Evolutionary conservation across 1,140 invertebrate species (phyloP), one percentile per base, ranked within the genome.

Genomic region (Aphaenogaster rudis): DNA sequence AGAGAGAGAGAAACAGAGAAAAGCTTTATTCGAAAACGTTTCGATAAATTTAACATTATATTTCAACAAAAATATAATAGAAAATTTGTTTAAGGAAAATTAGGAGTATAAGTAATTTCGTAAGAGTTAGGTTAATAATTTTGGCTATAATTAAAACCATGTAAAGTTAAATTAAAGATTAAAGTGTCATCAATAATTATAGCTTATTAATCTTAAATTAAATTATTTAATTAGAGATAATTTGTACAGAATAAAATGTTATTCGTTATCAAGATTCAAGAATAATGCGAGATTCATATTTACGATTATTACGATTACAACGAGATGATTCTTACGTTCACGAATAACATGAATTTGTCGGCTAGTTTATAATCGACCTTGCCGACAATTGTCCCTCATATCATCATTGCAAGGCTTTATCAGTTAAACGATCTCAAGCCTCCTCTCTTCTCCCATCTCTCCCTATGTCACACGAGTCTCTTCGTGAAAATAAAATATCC

Each of bases 391-490:
- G 33, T 39, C 64, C 17, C 36, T 82, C 52, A 82, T 82, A 36
- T 74, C 36, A 59, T n/a, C 54, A 74, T 15, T 17, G 21, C 17
- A 57, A 72, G 50, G 21, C 8, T 80, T 72, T 72, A 57, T 72
- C 7, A 74, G 52, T 61, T 82, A 82, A 82, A 13, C 13, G 45
- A 28, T 82, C 52, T 74, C 54, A 74, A 72, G 52, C 42, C 45
- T 74, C 67, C 80, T 82, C 80, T 42, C 69, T 82, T 82, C 39
- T 74, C 67, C 33, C 54, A 74, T 82, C 52, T 82, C 54, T 61
- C 39, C 67, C 21, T 45, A 72, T 6, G 52, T 82, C 42, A 13
- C 39, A 39, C 52, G 42, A 82, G 17, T 82, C 17, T 82, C 28
- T 61, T 74, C 39, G 39, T 9, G 39, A 9, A 45, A 74, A 45